phyloP scores from a whole-genome alignment of 2,113 vertebrate species.

The Prunella fulvescens region DNA sequence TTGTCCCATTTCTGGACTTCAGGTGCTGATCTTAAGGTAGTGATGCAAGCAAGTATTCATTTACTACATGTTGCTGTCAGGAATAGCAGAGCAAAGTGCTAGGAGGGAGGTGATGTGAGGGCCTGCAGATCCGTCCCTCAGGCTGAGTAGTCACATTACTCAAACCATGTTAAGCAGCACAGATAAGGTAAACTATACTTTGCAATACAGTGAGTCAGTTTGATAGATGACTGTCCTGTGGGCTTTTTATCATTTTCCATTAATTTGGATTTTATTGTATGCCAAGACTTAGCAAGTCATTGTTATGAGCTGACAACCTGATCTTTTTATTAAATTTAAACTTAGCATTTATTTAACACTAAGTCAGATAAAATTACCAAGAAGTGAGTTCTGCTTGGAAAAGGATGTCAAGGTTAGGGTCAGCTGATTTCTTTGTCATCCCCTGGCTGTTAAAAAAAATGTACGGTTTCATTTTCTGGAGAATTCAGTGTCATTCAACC shows the following conservation, averaged over 20 bases:
- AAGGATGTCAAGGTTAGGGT: not conserved
- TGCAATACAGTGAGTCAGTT: not conserved
- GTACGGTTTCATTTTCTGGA: not conserved
- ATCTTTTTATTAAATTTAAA: not conserved
- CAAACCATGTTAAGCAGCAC: not conserved
- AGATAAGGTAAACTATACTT: conserved; percentile 5
- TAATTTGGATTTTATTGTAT: conserved; percentile 24
- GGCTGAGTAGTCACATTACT: not conserved
- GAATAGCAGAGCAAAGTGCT: not conserved
- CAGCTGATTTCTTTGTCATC: not conserved
- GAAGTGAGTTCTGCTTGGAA: not conserved
- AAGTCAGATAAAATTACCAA: not conserved
- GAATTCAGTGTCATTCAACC: not conserved
- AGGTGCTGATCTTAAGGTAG: conserved; percentile 24
- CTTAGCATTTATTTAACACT: not conserved
- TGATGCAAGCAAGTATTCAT: not conserved
- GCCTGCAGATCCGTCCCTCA: not conserved
- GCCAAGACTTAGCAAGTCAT: not conserved
- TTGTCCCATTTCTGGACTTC: conserved; percentile 53
- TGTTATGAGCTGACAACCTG: conserved; percentile 8
- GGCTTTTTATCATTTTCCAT: conserved; percentile 1
- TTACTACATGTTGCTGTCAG: not conserved
- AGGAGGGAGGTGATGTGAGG: not conserved
- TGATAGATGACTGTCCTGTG: not conserved
- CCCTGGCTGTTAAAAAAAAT: not conserved